Evolutionary conservation across 2,888 invertebrate genomes (phyloP), one percentile per base, ranked within the genome.

Genomic region (Polydrusus pterygomalis): DNA sequence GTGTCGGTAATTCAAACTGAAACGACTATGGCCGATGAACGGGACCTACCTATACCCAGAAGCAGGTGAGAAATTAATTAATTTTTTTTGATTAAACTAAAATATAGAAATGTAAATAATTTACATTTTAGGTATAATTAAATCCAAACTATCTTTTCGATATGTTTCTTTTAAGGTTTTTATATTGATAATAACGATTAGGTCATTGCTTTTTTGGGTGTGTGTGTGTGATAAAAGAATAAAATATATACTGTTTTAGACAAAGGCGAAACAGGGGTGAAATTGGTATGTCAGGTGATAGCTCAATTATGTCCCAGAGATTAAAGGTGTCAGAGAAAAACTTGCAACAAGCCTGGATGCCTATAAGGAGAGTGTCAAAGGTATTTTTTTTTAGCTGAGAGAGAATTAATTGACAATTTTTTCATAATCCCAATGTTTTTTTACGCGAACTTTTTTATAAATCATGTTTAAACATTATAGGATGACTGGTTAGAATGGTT

Each of bases 401-500:
- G 25, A 25, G n/a, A n/a, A n/a, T n/a, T n/a, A n/a, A n/a, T n/a
- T n/a, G n/a, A n/a, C n/a, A n/a, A n/a, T n/a, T n/a, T n/a, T n/a
- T n/a, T n/a, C n/a, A n/a, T n/a, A n/a, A n/a, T n/a, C n/a, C n/a
- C n/a, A n/a, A n/a, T n/a, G n/a, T n/a, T n/a, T n/a, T n/a, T n/a
- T n/a, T 25, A 25, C 5, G 25, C 25, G 25, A 25, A n/a, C n/a
- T 25, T 25, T 40, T 11, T 43, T 43, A 43, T 17, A 9, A 17
- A 40, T 3, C 17, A n/a, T 43, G 11, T 63, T n/a, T 38, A 30
- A 54, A 20, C 25, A 49, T 74, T n/a, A 11, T 60, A 82, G 81
- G 99, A 99, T 83, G 99, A 99, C 88, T 99, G 99, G 99, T 90
- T 98, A 60, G 98, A 99, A 86, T 99, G 99, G 99, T 88, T 99